Conservation (phyloP, 2,888 invertebrate species). For the Ornithoptera priamus region DNA sequence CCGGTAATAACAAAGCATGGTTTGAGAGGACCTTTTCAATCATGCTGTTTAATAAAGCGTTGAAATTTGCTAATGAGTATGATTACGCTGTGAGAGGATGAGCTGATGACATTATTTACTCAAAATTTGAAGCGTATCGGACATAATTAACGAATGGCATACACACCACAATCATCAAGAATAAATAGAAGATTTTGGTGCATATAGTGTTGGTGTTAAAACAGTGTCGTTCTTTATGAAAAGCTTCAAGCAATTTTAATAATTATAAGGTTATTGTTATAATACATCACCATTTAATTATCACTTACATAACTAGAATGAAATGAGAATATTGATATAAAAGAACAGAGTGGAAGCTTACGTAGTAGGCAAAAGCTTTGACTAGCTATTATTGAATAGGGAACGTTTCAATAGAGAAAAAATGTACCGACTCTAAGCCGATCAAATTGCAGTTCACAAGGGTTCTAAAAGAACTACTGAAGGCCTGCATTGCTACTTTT, state of each 20-base stretch:
- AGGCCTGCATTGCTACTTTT: neutral
- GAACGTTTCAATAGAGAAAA: slow-evolving; percentile 12
- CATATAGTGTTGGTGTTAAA: neutral
- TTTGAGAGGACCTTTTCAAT: neutral
- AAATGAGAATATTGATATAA: neutral
- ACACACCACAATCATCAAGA: neutral
- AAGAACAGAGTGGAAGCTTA: neutral
- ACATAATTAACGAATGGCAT: neutral
- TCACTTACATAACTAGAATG: neutral
- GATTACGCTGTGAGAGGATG: neutral
- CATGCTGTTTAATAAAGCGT: slow-evolving; percentile 10
- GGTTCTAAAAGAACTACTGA: neutral
- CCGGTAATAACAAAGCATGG: neutral
- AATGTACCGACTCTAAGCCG: slow-evolving; percentile 7
- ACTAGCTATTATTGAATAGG: neutral
- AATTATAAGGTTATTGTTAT: neutral
- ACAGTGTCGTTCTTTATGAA: neutral
- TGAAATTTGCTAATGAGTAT: neutral
- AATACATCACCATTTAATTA: too few relatives aligned
- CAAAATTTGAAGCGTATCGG: neutral
- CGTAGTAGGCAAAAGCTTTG: neutral
- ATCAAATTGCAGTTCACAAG: slow-evolving; percentile 6
- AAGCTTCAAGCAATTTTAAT: neutral
- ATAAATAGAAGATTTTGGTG: neutral
- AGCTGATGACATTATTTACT: slow-evolving; percentile 2